Evolutionary conservation across 2,113 vertebrate genomes (phyloP).

Genomic region (Globicephala melas): DNA sequence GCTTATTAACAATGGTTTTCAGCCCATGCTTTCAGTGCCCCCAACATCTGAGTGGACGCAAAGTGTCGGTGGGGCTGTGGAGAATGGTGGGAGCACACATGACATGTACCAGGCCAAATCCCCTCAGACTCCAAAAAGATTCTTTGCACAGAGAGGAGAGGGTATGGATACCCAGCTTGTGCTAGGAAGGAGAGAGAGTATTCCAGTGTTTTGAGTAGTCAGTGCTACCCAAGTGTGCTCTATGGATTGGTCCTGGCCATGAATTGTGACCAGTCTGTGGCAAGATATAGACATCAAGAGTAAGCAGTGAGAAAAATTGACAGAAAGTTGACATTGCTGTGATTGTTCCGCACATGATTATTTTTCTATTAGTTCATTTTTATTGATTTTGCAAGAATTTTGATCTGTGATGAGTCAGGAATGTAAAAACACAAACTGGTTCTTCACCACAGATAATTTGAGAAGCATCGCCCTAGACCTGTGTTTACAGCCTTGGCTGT

Average conservation of each 20-base stretch:
- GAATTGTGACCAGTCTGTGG: not conserved
- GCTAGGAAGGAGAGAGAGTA: not conserved
- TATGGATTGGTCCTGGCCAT: not conserved
- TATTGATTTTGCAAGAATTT: not conserved
- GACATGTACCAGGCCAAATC: not conserved
- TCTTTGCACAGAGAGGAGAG: not conserved
- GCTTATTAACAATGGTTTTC: not conserved
- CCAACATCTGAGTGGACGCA: not conserved
- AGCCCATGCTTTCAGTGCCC: not conserved
- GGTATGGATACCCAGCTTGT: not conserved
- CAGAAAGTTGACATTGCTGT: not conserved
- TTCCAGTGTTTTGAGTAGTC: not conserved
- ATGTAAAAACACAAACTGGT: not conserved
- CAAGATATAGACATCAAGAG: not conserved
- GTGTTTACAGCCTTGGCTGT: not conserved
- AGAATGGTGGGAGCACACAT: not conserved
- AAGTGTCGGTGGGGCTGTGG: fast-evolving
- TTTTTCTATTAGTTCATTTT: not conserved
- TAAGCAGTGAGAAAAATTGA: not conserved
- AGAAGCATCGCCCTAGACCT: not conserved
- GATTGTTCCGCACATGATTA: not conserved
- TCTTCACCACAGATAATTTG: not conserved
- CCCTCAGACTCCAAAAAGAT: not conserved
- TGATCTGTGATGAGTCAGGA: not conserved
- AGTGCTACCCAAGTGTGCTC: not conserved